Evolutionary conservation across 2,888 invertebrate genomes (phyloP).

Genomic region (Cheilosia variabilis): DNA sequence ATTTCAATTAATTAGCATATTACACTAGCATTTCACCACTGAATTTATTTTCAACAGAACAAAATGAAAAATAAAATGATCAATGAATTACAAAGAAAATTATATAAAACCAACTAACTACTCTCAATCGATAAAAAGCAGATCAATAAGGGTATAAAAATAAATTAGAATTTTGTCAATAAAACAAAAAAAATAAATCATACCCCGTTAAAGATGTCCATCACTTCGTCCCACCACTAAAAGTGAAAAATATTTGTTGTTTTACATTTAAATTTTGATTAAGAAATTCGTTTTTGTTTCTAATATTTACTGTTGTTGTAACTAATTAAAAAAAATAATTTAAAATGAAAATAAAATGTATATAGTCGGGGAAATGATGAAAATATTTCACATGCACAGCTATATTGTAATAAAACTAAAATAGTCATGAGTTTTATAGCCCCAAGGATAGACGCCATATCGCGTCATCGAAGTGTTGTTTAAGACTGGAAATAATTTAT

Average conservation of each 20-base stretch:
- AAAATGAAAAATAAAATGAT: not conserved
- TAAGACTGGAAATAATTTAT: not conserved
- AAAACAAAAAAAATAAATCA: slow-evolving; percentile 82
- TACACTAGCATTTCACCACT: slow-evolving; percentile 15
- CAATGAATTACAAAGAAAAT: slow-evolving; percentile 10
- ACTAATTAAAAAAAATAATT: slow-evolving; percentile 1
- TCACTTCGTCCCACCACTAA: slow-evolving; percentile 98
- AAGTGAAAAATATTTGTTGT: slow-evolving; percentile 85
- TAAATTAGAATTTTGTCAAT: slow-evolving; percentile 39
- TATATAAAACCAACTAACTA: slow-evolving; percentile 33
- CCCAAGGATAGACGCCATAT: too few species aligned
- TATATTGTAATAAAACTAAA: slow-evolving; percentile 10
- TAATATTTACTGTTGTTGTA: slow-evolving; percentile 18
- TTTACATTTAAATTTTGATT: slow-evolving; percentile 47
- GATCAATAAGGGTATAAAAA: not conserved
- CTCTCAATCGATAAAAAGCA: slow-evolving; percentile 12
- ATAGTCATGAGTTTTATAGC: not conserved
- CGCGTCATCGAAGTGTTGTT: too few species aligned
- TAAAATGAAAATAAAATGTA: slow-evolving; percentile 10
- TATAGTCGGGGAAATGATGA: slow-evolving; percentile 25
- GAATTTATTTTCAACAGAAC: not conserved
- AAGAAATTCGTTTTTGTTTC: slow-evolving; percentile 33
- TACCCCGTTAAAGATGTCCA: slow-evolving; percentile 98
- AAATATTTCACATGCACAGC: slow-evolving; percentile 33
- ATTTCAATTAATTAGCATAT: slow-evolving; percentile 46